These are phyloP conservation scores for Poecilobothrus nobilitatus DNA, from an alignment of 2,888 invertebrate species.

Conservation along the genomic window DNA sequence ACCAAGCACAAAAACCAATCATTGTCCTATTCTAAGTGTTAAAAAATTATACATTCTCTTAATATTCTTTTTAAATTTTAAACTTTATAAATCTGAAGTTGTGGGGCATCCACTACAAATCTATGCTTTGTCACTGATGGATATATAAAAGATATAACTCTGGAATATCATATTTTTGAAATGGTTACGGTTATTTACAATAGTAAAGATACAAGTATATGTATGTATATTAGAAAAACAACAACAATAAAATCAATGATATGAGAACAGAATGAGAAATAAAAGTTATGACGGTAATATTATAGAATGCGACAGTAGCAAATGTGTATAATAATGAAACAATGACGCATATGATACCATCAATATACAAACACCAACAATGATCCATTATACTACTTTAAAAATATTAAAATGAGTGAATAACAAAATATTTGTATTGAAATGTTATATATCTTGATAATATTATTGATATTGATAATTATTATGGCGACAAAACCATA, in stretches of 20 bases:
- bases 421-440: neutral
- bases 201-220: too few species aligned
- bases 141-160: too few species aligned
- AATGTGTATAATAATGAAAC: neutral
- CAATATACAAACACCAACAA: too few species aligned
- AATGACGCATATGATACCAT: neutral
- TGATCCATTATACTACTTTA: neutral
- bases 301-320: neutral
- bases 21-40: too few species aligned
- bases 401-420: neutral
- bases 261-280: neutral
- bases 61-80: too few species aligned
- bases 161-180: too few species aligned
- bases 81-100: too few species aligned
- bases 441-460: neutral
- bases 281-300: neutral
- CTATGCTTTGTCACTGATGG: too few species aligned
- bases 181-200: too few species aligned
- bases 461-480: neutral
- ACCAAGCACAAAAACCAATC: too few species aligned
- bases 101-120: too few species aligned
- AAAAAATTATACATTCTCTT: too few species aligned
- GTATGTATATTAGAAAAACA: neutral
- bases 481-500: neutral
- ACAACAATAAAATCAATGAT: neutral